Percentiles rank a stretch among this genome's conserved stretches.
Evolutionary conservation across 2,797 vertebrate genomes (phyloP).

Genomic region (Strix occidentalis): DNA sequence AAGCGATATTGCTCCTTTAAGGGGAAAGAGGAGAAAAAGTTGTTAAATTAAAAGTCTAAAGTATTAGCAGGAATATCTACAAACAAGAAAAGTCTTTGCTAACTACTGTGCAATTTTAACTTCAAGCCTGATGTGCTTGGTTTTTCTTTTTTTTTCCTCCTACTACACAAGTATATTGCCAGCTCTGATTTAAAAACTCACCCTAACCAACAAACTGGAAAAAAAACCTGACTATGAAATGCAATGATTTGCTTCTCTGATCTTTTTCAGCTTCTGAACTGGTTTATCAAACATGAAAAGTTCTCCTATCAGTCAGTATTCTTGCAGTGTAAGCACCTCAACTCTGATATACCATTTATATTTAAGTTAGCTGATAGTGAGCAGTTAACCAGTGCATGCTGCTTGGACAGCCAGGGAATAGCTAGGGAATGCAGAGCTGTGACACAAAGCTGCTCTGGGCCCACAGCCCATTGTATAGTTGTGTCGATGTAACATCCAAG

Average conservation of each 20-base stretch:
- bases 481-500: neutral
- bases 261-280: neutral
- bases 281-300: neutral
- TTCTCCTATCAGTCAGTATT: neutral
- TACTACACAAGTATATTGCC: neutral
- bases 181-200: neutral
- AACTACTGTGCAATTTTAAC: neutral
- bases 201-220: neutral
- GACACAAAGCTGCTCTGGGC: neutral
- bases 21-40: neutral
- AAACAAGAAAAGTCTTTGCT: neutral
- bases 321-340: neutral
- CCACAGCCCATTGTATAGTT: neutral
- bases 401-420: neutral
- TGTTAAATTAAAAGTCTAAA: neutral
- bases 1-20: constrained; percentile 96
- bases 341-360: neutral
- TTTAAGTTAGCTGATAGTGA: neutral
- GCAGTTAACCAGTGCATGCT: neutral
- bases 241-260: neutral
- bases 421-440: neutral
- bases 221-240: neutral
- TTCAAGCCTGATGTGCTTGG: neutral
- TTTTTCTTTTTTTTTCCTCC: neutral
- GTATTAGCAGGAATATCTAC: neutral